Evolutionary conservation across 2,888 invertebrate genomes (phyloP).

Genomic region (Apamea sordens): DNA sequence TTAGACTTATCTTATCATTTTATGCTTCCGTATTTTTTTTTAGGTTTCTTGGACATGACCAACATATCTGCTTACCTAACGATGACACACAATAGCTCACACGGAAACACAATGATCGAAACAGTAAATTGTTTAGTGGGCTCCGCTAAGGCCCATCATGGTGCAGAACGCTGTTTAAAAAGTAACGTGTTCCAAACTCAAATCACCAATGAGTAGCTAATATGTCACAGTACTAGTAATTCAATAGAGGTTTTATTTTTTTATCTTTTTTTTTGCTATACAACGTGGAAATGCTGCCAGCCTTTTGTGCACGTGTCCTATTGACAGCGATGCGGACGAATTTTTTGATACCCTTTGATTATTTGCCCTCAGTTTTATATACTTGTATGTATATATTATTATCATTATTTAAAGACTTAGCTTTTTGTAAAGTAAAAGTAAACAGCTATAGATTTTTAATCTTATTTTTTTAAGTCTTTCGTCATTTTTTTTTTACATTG

Average conservation of each 20-base stretch:
- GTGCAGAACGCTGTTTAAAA: background rate
- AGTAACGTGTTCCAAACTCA: background rate
- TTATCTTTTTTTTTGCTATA: no score
- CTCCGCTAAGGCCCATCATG: background rate
- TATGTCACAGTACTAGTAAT: background rate
- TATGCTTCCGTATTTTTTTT: background rate
- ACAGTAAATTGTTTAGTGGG: background rate
- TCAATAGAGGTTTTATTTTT: background rate
- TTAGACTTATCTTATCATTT: background rate
- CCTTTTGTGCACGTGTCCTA: no score
- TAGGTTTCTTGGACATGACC: background rate
- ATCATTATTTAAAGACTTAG: no score
- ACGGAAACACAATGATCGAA: background rate
- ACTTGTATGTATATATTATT: no score
- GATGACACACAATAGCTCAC: background rate
- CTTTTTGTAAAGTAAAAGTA: no score
- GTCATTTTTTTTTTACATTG: no score
- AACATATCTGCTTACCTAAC: background rate
- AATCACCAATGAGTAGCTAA: background rate
- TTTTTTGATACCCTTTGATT: no score
- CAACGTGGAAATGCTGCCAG: no score
- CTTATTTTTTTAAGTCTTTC: no score
- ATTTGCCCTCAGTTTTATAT: no score
- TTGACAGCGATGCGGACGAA: no score
- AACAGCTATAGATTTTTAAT: no score